Base-by-base conservation (phyloP, 2,888 invertebrate species). In the Lobophora halterata region DNA sequence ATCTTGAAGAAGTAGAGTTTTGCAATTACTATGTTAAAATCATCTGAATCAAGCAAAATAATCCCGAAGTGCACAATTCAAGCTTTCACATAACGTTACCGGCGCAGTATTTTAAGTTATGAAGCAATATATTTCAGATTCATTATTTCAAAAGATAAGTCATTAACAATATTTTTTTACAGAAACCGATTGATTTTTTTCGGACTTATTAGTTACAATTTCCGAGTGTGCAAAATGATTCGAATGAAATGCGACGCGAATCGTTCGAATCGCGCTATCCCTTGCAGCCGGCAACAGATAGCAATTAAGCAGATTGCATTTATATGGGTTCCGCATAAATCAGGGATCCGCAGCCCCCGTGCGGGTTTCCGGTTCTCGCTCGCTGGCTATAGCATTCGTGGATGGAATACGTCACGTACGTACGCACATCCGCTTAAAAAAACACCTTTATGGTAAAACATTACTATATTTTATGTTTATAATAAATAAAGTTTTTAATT, bases 271-370 rank as follows among this genome's bases (percentile, higher is more conserved):
- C 3, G 18, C 5, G 27, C 12, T 44, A 46, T 27, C 50, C 44
- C 52, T 50, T n/a, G n/a, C n/a, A 53, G 45, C 40, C 60, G 54
- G 67, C 61, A 69, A 62, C 70, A 65, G 65, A 48, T 59, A 68
- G 77, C 82, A 82, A 83, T 83, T 83, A 82, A 76, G 72, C 75
- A 80, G 82, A 83, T 83, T 83, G 83, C 83, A 79, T 82, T 82
- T 78, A 74, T 82, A 82, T 82, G 79, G 83, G 78, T 76, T 78
- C 71, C 77, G 67, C 78, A 83, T 83, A 82, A 83, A 83, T 83
- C 82, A 82, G 79, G 64, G 79, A 71, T 77, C 72, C 69, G 57
- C 54, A 67, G 71, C 70, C 64, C 63, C 61, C 60, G 67, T 53
- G 52, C 61, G 55, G 49, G 63, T 54, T 64, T n/a, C 61, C 58